Base-by-base conservation (phyloP, 2,113 vertebrate species). In the Lophochroa leadbeateri region DNA sequence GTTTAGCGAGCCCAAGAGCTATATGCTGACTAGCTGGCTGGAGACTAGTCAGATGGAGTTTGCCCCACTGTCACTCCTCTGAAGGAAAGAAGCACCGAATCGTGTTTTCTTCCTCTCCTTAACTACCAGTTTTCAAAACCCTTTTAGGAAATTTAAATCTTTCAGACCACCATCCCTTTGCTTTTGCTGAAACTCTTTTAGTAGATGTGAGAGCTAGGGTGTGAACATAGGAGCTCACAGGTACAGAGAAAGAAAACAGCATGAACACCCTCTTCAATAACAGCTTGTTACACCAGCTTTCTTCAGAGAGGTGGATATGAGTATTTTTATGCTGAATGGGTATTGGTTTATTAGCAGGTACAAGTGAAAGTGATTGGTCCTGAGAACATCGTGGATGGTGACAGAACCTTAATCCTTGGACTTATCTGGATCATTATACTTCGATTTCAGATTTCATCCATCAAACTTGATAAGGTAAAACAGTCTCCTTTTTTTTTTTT, bases 351-450 rank as follows among this genome's bases (percentile, higher is more conserved):
- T 96, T 95, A 94, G 79, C 97, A 99, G 99, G 98, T 99, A 60
- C 98, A 98, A 29, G 98, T 99, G 67, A 98, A 99, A 91, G 95
- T 99, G 94, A 99, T 99, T 70, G 99, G 98, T 72, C 99, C 99
- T n/a, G 99, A 99, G 97, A 99, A 99, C 58, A 98, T 99, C 0
- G 98, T 99, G 76, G 99, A 99, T 41, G 99, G 99, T 60, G 99
- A 99, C 95, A 98, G 97, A 85, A 99, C 98, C 1, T 98, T 99
- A 95, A 99, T 99, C 95, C 97, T 99, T 95, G 99, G 99, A 67
- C 98, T 99, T 44, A 98, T 99, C 71, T 99, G 99, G 99, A 98
- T 99, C 96, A 99, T 99, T 97, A 99, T 99, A 95, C 98, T 99
- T 82, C 97, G 98, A 81, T 99, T 99, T 97, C 99, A 99, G 97